Base-by-base conservation (phyloP, 1,140 invertebrate genomes). In the Sarcophaga bullata region DNA sequence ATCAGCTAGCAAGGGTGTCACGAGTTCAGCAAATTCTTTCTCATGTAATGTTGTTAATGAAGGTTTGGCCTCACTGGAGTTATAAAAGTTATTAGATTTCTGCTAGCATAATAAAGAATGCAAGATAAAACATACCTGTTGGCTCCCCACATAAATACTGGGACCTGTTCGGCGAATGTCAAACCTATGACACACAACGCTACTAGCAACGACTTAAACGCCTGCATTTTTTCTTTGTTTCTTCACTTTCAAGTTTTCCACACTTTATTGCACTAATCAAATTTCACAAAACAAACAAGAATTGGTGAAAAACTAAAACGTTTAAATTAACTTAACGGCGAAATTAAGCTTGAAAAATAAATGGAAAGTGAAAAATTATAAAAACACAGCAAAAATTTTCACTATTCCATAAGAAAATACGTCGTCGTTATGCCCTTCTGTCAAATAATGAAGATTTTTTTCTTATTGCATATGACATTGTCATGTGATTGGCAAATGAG, bases 111-210 rank as follows among this genome's bases (percentile, higher is more conserved):
- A 62, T 8, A 76, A 19, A 3, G 48, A 52, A 76, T 47, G 25
- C 19, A 6, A 5, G 11, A 17, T 10, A 3, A 37, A 6, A 86
- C 86, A 83, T 86, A 88, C 87, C 87, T 88, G 87, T 87, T 88
- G 87, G 86, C 86, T 76, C 86, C 86, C 87, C 87, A 88, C 73
- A 87, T 83, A 75, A 88, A 88, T 49, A 88, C 87, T 85, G 87
- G 87, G 83, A 87, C 86, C 81, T 88, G 86, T 84, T 88, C 87
- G 25, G 85, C 87, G 81, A 87, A 83, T 82, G 86, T 87, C 83
- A 86, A 86, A 85, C 87, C 86, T 85, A 88, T 85, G 85, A 87
- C 86, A 85, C 87, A 88, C 85, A 88, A 84, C 25, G 73, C 8
- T 76, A 84, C 87, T 85, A 88, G 85, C 87, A 88, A 84, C 87